phyloP scores from a whole-genome alignment of 2,797 vertebrate species.

The Sphenodon punctatus region DNA sequence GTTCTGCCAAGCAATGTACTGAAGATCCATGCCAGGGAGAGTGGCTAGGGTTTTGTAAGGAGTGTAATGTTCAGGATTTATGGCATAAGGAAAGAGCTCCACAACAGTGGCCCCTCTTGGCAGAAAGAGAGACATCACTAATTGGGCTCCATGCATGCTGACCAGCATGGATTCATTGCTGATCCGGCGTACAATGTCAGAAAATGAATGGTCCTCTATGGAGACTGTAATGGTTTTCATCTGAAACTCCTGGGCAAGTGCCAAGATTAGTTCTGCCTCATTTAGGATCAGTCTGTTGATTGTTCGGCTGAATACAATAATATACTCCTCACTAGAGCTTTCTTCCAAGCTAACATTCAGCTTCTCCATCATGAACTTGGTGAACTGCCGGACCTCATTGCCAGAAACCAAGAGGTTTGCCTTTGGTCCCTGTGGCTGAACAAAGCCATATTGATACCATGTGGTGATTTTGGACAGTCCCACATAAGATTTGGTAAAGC shows the following conservation, averaged over 20 bases:
- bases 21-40: conserved; percentile 95
- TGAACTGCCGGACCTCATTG: conserved; percentile 92
- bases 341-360: conserved; percentile 83
- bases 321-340: conserved; percentile 83
- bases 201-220: conserved; percentile 90
- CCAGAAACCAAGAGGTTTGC: conserved; percentile 96
- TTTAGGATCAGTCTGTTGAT: conserved; percentile 93
- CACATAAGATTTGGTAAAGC: conserved; percentile 94
- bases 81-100: conserved; percentile 93
- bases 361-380: conserved; percentile 82
- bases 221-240: conserved; percentile 94
- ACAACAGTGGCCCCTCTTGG: conserved; percentile 91
- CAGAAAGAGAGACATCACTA: conserved; percentile 91
- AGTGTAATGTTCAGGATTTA: conserved; percentile 96
- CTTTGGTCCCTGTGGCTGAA: conserved; percentile 96
- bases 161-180: conserved; percentile 90
- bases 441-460: conserved; percentile 98
- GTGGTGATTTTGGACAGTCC: conserved; percentile 96
- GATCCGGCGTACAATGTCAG: conserved; percentile 86
- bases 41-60: conserved; percentile 93
- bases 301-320: conserved; percentile 92
- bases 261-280: conserved; percentile 92
- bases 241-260: conserved; percentile 93
- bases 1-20: conserved; percentile 96
- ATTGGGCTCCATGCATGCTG: conserved; percentile 97